These are phyloP conservation scores for Microcebus tavaratra DNA, from an alignment of 2,113 vertebrate species.

Conservation along the genomic window DNA sequence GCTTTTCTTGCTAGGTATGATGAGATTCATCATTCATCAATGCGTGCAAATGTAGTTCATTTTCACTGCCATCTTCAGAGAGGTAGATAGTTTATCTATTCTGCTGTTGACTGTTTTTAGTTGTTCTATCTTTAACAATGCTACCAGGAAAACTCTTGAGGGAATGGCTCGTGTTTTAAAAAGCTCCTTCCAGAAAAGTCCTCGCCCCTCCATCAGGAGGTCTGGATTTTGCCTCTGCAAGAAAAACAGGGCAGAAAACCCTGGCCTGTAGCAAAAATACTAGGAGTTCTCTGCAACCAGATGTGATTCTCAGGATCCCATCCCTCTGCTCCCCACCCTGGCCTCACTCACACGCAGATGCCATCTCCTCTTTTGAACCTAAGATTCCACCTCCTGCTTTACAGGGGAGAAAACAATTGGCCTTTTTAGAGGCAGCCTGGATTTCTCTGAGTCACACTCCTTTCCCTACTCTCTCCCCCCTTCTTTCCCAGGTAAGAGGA, in stretches of 20 bases:
- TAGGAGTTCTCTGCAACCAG: background rate
- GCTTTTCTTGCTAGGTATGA: background rate
- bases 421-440: slow-evolving; percentile 50
- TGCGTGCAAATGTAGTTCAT: background rate
- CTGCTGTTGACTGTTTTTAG: background rate
- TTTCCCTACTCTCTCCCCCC: background rate
- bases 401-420: slow-evolving; percentile 47
- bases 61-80: background rate
- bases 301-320: background rate
- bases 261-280: background rate
- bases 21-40: background rate
- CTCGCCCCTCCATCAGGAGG: background rate
- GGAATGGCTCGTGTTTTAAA: slow-evolving; percentile 2
- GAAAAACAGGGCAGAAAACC: background rate
- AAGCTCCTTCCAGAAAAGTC: background rate
- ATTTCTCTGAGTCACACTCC: slow-evolving; percentile 45
- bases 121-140: background rate
- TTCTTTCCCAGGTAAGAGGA: slow-evolving; percentile 15
- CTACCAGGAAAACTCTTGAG: background rate
- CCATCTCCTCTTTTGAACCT: slow-evolving; percentile 5
- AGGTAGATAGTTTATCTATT: background rate
- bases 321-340: background rate
- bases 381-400: background rate
- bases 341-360: background rate
- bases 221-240: background rate